Evolutionary conservation across 2,113 vertebrate species (phyloP).

Genomic region (Poicephalus meyeri): DNA sequence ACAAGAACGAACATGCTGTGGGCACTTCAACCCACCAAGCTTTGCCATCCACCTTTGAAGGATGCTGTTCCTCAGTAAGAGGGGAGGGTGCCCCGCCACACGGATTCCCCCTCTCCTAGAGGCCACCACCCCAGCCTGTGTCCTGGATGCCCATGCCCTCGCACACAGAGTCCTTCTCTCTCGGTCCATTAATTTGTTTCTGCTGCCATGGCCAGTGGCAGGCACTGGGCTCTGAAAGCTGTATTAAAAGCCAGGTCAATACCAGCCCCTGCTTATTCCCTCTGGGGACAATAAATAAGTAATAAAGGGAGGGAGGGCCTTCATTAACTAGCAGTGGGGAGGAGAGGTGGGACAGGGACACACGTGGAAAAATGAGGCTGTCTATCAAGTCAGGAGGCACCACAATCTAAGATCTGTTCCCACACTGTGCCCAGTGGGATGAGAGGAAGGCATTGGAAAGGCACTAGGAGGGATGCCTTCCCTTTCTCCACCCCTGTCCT

Average conservation of each 20-base stretch:
- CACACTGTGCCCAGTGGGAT: accelerated
- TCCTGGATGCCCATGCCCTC: slow-evolving; percentile 30
- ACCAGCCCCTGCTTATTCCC: slow-evolving; percentile 35
- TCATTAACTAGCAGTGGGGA: background rate
- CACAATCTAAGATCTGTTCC: background rate
- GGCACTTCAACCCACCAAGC: background rate
- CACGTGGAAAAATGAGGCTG: background rate
- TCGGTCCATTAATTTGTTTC: slow-evolving; percentile 67
- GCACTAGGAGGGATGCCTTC: background rate
- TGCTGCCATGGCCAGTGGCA: slow-evolving; percentile 39
- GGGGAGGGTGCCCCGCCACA: background rate
- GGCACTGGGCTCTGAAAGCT: slow-evolving; percentile 50
- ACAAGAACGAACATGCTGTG: background rate
- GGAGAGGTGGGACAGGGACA: background rate
- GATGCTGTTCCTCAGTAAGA: accelerated
- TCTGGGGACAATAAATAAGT: slow-evolving; percentile 45
- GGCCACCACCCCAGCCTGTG: background rate
- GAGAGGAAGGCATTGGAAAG: background rate
- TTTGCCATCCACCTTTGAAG: background rate
- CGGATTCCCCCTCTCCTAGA: background rate
- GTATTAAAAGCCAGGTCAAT: slow-evolving; percentile 70
- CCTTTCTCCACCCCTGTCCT: background rate
- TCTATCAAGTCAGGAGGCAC: background rate
- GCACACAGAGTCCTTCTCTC: background rate
- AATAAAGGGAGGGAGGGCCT: background rate